Conservation (phyloP, 2,797 vertebrate genomes). For the Miichthys miiuy region DNA sequence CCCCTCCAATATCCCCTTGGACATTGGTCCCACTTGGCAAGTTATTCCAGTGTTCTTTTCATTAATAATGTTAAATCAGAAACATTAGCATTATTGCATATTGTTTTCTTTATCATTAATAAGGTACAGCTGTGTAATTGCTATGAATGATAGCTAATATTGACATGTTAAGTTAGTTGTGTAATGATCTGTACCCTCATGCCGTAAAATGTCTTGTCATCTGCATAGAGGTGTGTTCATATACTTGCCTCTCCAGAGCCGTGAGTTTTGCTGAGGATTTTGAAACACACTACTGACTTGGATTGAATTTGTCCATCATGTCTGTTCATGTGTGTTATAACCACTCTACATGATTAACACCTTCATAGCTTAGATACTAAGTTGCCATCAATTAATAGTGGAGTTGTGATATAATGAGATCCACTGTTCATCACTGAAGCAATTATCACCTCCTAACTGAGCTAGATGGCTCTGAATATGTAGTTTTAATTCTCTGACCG, state of each 20-base stretch:
- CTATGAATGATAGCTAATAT: not conserved
- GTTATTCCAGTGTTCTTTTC: not conserved
- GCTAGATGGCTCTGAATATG: constrained; percentile 46
- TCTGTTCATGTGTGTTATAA: constrained; percentile 1
- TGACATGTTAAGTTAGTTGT: not conserved
- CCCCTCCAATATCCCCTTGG: not conserved
- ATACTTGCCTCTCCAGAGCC: not conserved
- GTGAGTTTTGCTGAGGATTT: constrained; percentile 9
- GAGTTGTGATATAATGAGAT: constrained; percentile 46
- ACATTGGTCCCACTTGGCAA: not conserved
- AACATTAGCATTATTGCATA: not conserved
- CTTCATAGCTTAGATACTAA: constrained; percentile 25
- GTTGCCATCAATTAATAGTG: constrained; percentile 41
- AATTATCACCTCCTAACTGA: constrained; percentile 55
- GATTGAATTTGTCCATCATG: constrained; percentile 21
- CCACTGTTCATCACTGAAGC: constrained; percentile 43
- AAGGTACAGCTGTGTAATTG: not conserved
- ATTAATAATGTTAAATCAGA: not conserved
- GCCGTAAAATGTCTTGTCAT: not conserved
- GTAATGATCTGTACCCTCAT: not conserved
- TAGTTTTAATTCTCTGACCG: constrained; percentile 48
- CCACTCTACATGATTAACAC: constrained; percentile 25
- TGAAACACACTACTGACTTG: constrained; percentile 19
- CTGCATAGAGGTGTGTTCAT: not conserved
- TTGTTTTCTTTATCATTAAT: not conserved